A percentile compares a stretch with the other conserved stretches of the same genome.
Evolutionary conservation across 2,797 vertebrate species (phyloP).

Genomic region (Danio tinwini): DNA sequence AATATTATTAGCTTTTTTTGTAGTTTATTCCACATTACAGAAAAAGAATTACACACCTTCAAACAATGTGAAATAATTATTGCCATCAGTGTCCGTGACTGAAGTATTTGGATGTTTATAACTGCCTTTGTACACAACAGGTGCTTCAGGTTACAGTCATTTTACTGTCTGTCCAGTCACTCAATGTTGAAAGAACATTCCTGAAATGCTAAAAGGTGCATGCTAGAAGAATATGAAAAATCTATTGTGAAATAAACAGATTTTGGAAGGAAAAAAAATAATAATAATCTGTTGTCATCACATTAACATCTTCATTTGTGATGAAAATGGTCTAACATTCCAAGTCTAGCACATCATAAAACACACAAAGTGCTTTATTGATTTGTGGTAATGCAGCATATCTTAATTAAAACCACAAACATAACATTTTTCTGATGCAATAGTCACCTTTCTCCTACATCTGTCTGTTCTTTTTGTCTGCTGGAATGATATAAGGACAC

Average conservation of each 20-base stretch:
- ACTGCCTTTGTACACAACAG: background rate
- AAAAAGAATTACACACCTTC: background rate
- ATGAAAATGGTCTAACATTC: background rate
- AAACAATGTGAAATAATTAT: constrained; percentile 34
- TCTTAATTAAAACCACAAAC: constrained; percentile 40
- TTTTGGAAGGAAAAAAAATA: background rate
- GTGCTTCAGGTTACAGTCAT: background rate
- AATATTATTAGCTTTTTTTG: too few species aligned
- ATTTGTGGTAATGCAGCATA: constrained; percentile 1
- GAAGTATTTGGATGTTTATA: constrained; percentile 35
- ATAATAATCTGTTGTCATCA: background rate
- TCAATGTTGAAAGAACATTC: background rate
- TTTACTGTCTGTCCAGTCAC: constrained; percentile 3
- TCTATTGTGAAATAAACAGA: background rate
- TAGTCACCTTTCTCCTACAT: constrained; percentile 42
- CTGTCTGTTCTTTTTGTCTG: constrained; percentile 55
- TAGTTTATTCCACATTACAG: too few species aligned
- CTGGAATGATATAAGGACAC: constrained; percentile 75
- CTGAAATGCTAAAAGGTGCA: background rate
- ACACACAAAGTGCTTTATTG: constrained; percentile 23
- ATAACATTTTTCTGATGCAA: constrained; percentile 20
- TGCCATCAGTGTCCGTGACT: constrained; percentile 34
- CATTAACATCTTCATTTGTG: background rate
- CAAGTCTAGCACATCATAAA: background rate
- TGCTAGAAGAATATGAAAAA: background rate